Evolutionary conservation across 2,113 vertebrate species (phyloP).

Genomic region (Numenius arquata): DNA sequence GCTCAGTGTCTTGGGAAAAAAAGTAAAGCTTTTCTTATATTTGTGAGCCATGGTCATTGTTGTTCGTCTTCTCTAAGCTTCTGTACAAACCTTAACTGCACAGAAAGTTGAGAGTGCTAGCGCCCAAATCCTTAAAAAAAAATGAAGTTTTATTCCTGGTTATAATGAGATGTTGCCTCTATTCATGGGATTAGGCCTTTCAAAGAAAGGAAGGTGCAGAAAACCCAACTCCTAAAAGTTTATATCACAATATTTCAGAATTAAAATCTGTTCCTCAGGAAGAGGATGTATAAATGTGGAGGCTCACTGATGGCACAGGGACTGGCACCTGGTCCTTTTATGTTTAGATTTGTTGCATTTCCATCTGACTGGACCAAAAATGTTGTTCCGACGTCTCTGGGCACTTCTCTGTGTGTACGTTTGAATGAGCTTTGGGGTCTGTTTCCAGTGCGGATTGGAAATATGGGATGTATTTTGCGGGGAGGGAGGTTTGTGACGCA

Average conservation of each 20-base stretch:
- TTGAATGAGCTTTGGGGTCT: background rate
- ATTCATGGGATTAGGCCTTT: slow-evolving; percentile 33
- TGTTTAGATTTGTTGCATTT: background rate
- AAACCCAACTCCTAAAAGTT: background rate
- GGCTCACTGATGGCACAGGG: background rate
- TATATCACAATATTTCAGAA: background rate
- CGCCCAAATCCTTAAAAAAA: slow-evolving; percentile 28
- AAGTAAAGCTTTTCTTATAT: slow-evolving; percentile 23
- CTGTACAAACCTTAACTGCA: slow-evolving; percentile 1
- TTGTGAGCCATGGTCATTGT: slow-evolving; percentile 5
- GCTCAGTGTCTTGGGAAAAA: slow-evolving; percentile 17
- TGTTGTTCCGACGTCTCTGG: background rate
- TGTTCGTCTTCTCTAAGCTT: slow-evolving; percentile 46
- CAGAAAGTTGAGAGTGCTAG: background rate
- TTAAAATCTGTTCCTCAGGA: background rate
- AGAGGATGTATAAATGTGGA: background rate
- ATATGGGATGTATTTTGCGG: background rate
- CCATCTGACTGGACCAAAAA: background rate
- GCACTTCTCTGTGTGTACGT: background rate
- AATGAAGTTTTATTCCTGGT: background rate
- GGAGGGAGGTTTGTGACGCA: background rate
- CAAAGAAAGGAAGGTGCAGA: slow-evolving; percentile 1
- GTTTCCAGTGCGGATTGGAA: background rate
- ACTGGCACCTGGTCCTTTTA: background rate
- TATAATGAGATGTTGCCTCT: slow-evolving; percentile 48